Conservation (phyloP, 1,140 invertebrate genomes). For the Anoplophora glabripennis region DNA sequence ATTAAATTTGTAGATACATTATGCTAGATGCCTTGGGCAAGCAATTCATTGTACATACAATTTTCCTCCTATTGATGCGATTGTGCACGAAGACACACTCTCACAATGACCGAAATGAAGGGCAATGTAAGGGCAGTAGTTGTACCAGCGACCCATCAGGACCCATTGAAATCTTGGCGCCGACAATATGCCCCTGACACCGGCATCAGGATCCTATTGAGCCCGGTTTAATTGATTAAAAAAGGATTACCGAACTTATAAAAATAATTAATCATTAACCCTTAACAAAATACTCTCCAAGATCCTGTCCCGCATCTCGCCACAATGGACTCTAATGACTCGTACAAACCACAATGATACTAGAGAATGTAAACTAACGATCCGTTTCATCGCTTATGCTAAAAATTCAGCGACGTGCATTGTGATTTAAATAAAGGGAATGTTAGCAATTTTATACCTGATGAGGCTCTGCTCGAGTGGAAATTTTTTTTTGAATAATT, state of each 20-base stretch:
- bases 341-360: conserved; percentile 41
- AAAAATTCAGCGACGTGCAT: conserved; percentile 4
- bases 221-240: conserved; percentile 19
- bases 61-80: too few relatives aligned
- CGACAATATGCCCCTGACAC: conserved; percentile 1
- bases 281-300: conserved; percentile 33
- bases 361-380: conserved; percentile 44
- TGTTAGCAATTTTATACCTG: not conserved
- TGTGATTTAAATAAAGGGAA: not conserved
- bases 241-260: conserved; percentile 43
- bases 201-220: conserved; percentile 4
- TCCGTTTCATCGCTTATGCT: conserved; percentile 42
- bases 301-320: conserved; percentile 24
- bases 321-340: conserved; percentile 44
- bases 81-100: too few relatives aligned
- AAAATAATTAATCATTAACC: conserved; percentile 47
- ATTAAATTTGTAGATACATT: too few relatives aligned
- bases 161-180: conserved; percentile 9
- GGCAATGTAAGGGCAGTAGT: not conserved
- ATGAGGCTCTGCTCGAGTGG: too few relatives aligned
- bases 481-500: too few relatives aligned
- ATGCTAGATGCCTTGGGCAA: too few relatives aligned
- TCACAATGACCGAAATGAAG: not conserved
- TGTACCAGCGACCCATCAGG: not conserved
- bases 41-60: too few relatives aligned